Base-by-base conservation (phyloP, 2,797 vertebrate genomes). In the Danio kyathit region DNA sequence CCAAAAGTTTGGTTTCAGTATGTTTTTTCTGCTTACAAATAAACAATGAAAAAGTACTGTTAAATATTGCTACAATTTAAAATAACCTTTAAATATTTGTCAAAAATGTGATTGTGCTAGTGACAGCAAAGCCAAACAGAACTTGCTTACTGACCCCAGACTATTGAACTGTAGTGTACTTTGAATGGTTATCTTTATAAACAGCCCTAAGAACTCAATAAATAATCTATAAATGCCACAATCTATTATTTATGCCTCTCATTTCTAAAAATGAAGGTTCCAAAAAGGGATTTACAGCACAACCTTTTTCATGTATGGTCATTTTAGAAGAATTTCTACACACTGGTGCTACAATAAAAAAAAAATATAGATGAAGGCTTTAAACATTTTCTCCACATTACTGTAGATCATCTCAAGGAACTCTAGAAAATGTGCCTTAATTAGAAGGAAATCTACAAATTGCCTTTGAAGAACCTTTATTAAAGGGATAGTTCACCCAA, bases 181-280 rank as follows among this genome's bases (percentile, higher is more conserved):
- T 69, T 46, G 51, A 60, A 60, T 38, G 21, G 21, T 3, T 49
- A 38, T 16, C 5, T 8, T 51, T 69, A 29, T 67, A 19, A 67
- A 51, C 29, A 38, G 66, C 46, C 48, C 16, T 51, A 5, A 70
- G 21, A 11, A n/a, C 14, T n/a, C 38, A 56, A 43, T 56, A 71
- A 43, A 56, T 56, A 0, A 19, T 19, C 69, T 56, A 43, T 43
- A 41, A 71, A 71, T 71, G 16, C 10, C 49, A 59, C 19, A 77
- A 67, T 11, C 1, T 19, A 19, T 16, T 48, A 16, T 43, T 48
- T 6, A 49, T 48, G 64, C 19, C 19, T 17, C 19, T 46, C 10
- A 17, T 5, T 57, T 21, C 49, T 16, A 59, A 59, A 78, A 60
- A 57, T 77, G 49, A 77, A 78, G 54, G 14, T 69, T 57, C 8